Conservation (phyloP, 2,888 invertebrate genomes). For the Allygus modestus region DNA sequence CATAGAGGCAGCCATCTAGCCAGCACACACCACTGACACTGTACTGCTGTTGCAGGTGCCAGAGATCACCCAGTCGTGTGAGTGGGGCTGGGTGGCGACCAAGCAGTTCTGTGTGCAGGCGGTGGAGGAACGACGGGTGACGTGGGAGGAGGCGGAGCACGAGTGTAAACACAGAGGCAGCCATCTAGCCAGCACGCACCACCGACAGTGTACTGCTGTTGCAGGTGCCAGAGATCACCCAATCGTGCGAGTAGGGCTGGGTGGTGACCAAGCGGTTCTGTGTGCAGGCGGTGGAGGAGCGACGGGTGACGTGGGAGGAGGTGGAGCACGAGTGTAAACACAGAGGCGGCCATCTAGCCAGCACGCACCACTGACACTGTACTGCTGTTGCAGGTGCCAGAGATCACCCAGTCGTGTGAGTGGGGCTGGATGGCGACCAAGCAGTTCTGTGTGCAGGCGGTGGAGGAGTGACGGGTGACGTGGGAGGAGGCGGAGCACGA, state of each 20-base stretch:
- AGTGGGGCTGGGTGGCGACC: conserved; percentile 82
- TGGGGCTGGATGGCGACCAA: conserved; percentile 82
- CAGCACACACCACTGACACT: no score
- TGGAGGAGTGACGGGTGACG: conserved; percentile 78
- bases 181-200: no score
- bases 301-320: conserved; percentile 80
- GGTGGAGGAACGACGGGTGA: conserved; percentile 77
- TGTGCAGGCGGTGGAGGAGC: conserved; percentile 79
- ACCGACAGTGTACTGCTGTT: not conserved
- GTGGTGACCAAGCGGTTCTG: conserved; percentile 83
- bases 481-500: conserved; percentile 84
- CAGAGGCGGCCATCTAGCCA: no score
- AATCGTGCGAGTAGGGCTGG: conserved; percentile 83
- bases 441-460: conserved; percentile 82
- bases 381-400: conserved; percentile 76
- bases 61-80: conserved; percentile 81
- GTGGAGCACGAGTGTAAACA: conserved; percentile 82
- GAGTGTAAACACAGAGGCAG: conserved; percentile 80
- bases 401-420: conserved; percentile 81
- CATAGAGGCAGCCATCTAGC: not conserved
- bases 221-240: conserved; percentile 80
- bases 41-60: conserved; percentile 76
- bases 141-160: conserved; percentile 84
- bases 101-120: conserved; percentile 83
- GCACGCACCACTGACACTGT: no score